These are phyloP conservation scores for Capromys pilorides DNA, from an alignment of 2,797 vertebrate species.

Conservation along the genomic window DNA sequence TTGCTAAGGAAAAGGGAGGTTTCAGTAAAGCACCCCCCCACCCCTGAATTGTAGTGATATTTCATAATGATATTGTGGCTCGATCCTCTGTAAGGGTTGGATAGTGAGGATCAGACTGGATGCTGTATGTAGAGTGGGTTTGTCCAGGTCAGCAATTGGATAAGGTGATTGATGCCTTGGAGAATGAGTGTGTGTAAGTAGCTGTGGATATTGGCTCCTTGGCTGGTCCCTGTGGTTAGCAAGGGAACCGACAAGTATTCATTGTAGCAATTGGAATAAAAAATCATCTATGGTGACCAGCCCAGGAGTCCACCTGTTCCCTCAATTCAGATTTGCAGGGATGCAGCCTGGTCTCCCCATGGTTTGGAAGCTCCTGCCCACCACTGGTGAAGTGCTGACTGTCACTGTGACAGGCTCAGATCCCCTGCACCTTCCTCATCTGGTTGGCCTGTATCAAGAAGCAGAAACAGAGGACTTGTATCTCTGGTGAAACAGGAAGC, in stretches of 20 bases:
- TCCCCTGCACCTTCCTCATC: neutral
- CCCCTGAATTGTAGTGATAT: neutral
- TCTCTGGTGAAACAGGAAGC: neutral
- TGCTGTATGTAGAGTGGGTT: neutral
- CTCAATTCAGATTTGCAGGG: neutral
- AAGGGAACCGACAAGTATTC: neutral
- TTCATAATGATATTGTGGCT: neutral
- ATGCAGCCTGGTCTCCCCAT: neutral
- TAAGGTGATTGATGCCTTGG: neutral
- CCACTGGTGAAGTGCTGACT: neutral
- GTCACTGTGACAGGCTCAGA: neutral
- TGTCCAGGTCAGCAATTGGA: neutral
- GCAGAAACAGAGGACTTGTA: neutral
- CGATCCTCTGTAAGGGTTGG: neutral
- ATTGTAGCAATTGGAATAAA: neutral
- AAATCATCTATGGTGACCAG: neutral
- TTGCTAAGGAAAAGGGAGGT: neutral
- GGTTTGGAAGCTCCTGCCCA: neutral
- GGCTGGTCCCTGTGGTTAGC: neutral
- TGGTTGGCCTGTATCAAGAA: neutral
- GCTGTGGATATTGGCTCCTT: neutral
- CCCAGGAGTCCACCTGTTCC: neutral
- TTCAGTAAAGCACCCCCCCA: neutral
- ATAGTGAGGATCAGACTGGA: neutral
- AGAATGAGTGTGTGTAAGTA: neutral